Base-by-base conservation (phyloP, 1,140 invertebrate genomes). In the Hyphantria cunea region DNA sequence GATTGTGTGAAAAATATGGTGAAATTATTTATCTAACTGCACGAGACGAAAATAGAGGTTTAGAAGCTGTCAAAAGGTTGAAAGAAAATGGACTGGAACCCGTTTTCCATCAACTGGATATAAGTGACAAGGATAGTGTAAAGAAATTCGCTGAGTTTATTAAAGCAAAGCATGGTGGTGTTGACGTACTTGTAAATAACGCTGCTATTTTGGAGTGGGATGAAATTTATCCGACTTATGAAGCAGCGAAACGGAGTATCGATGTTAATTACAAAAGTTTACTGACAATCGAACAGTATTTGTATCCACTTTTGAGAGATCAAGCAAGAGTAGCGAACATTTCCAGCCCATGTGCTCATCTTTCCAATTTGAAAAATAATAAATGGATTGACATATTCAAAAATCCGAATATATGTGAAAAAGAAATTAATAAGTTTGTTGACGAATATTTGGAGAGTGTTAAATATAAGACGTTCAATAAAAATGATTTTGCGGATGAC, bases 161-260 rank as follows among this genome's bases (percentile, higher is more conserved):
- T 0, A 90, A 94, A 79, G 78, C 90, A 44, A 93, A 92, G 50
- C 93, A 97, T 82, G 94, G 93, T 10, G 95, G 96, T 3, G 73
- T 98, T 6, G 96, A 97, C 90, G 78, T 97, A 17, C 83, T 97
- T 8, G 93, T 98, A 0, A 97, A 97, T 83, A 98, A 98, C 92
- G 96, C 96, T 50, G 96, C 93, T 0, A 96, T 97, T 64, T 93
- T 95, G 41, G 96, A 93, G 78, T 95, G 92, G 88, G 72, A 82
- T 45, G 78, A 87, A 70, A 91, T 94, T 6, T 93, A 94, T 70
- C 93, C 95, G n/a, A 93, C 94, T 73, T 84, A 87, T 32, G 92
- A 93, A 62, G 94, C 95, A 79, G 96, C 95, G 6, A 93, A 94
- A 78, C 88, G 93, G 33, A 96, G 95, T 7, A 84, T 95, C 1